These are phyloP conservation scores for Athene cunicularia DNA, from an alignment of 2,113 vertebrate species.

Conservation along the genomic window DNA sequence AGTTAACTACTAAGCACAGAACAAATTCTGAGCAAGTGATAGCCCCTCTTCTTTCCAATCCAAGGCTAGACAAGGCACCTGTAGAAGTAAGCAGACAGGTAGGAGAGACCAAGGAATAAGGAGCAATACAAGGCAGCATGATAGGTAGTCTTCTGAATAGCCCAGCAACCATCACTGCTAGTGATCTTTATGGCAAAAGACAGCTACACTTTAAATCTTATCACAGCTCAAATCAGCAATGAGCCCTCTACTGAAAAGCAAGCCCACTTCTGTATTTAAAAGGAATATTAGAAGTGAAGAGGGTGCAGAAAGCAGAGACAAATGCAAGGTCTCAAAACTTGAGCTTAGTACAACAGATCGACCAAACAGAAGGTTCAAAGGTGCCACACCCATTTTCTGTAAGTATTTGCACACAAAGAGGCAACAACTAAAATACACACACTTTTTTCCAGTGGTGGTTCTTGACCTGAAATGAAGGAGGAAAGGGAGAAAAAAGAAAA, in stretches of 20 bases:
- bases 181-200: background rate
- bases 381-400: background rate
- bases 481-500: accelerated
- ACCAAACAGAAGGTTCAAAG: background rate
- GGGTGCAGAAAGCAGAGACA: background rate
- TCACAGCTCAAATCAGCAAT: background rate
- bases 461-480: background rate
- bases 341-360: background rate
- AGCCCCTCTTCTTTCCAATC: background rate
- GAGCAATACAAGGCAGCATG: background rate
- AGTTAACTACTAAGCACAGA: background rate
- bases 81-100: background rate
- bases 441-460: background rate
- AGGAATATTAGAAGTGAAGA: background rate
- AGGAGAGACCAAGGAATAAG: background rate
- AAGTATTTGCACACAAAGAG: background rate
- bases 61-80: background rate
- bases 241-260: background rate
- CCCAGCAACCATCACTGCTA: background rate
- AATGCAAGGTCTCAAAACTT: background rate
- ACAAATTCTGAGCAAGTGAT: background rate
- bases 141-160: background rate
- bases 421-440: background rate
- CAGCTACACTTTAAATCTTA: background rate
- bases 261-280: background rate